These are phyloP conservation scores for Stenodema calcarata DNA, from an alignment of 2,888 invertebrate genomes.

Conservation along the genomic window DNA sequence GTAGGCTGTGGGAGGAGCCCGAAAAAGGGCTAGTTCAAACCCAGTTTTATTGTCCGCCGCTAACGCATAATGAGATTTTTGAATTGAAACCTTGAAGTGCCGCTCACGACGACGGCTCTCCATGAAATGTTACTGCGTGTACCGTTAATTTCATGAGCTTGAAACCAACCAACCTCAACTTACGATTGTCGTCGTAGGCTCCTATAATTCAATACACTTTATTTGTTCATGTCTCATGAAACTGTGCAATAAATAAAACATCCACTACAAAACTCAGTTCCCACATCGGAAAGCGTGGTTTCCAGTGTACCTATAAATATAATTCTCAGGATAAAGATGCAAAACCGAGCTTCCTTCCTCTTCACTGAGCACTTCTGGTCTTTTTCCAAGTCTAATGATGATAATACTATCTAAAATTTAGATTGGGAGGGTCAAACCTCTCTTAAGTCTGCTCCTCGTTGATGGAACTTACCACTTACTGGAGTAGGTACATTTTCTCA, in stretches of 20 bases:
- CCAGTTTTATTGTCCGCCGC: neutral
- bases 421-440: too few species aligned
- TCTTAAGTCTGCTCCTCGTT: too few species aligned
- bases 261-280: too few species aligned
- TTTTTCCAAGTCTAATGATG: too few species aligned
- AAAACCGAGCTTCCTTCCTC: too few species aligned
- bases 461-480: too few species aligned
- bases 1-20: neutral
- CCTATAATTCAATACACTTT: neutral
- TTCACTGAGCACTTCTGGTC: too few species aligned
- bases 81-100: neutral
- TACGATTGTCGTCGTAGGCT: neutral
- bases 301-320: too few species aligned
- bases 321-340: too few species aligned
- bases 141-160: neutral
- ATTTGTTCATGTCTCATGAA: neutral
- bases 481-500: too few species aligned
- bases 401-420: too few species aligned
- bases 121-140: neutral
- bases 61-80: neutral
- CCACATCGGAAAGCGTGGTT: too few species aligned
- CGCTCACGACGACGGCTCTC: neutral
- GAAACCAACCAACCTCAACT: neutral
- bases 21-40: neutral
- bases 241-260: neutral